Base-by-base conservation (phyloP, 2,797 vertebrate species). In the Galagoides demidoff region DNA sequence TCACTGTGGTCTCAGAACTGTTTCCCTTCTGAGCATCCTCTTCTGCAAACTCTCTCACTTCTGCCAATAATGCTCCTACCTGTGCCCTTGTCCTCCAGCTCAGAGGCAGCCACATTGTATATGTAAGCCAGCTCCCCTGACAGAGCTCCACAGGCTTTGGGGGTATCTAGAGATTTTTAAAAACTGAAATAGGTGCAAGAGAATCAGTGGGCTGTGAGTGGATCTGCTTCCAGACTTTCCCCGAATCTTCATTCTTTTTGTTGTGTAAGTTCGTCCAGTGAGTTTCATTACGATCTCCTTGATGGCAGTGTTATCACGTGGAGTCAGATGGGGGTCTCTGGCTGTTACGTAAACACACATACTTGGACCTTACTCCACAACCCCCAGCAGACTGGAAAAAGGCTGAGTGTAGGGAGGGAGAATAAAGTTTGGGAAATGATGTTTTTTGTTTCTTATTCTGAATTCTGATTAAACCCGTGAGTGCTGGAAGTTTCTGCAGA, bases 1-100 rank as follows among this genome's bases (percentile, higher is more conserved):
- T 89, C 29, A 3, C 5, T 0, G 34, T 63, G 64, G 66, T 29
- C 78, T 79, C 79, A 64, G 84, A 85, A 39, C 37, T 0, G 3
- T 34, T 55, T 74, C 29, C 66, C 63, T 90, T 78, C 83, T 31
- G 43, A 95, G 82, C 37, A 55, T 55, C 37, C 82, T 96, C 88
- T 63, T 37, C n/a, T 64, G 25, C 43, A 66, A 39, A 68, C 70
- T 55, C 86, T 43, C 55, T 90, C 1, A 0, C 85, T 84, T 87
- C 76, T 89, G 74, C 55, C 74, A 89, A 90, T 52, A 82, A 29
- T 12, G 52, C 63, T 90, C 25, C 0, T 27, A 9, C 19, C 13
- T 87, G 83, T 61, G 68, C 68, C 14, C 74, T 85, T 22, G 20
- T 87, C 39, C 76, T 55, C 20, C 2, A 52, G 52, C 73, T 90